Conservation (phyloP, 2,797 vertebrate genomes). For the Hippocampus kuda region DNA sequence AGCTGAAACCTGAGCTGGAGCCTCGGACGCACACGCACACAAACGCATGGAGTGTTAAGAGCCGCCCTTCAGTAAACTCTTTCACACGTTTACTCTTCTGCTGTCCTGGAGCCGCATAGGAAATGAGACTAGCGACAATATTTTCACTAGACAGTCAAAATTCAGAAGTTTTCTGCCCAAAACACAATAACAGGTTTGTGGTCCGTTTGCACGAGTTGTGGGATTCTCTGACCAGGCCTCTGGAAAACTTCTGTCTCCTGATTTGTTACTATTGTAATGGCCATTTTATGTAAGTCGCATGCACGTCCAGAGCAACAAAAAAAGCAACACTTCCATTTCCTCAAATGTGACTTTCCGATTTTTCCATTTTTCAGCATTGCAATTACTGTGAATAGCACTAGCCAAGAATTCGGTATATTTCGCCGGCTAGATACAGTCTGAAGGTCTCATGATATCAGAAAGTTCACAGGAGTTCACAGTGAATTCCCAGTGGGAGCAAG, state of each 20-base stretch:
- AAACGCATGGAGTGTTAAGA: constrained; percentile 60
- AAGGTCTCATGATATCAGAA: constrained; percentile 52
- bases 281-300: constrained; percentile 41
- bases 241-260: constrained; percentile 54
- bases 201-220: constrained; percentile 56
- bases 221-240: constrained; percentile 30
- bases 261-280: constrained; percentile 53
- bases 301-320: constrained; percentile 11
- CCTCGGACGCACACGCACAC: constrained; percentile 47
- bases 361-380: not conserved
- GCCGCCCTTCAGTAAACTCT: constrained; percentile 68
- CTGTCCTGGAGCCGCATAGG: constrained; percentile 70
- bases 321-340: constrained; percentile 23
- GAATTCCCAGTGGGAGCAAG: constrained; percentile 46
- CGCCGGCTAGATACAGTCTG: constrained; percentile 36
- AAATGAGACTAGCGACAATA: constrained; percentile 83
- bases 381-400: not conserved
- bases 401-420: not conserved
- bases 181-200: constrained; percentile 71
- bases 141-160: constrained; percentile 80
- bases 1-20: constrained; percentile 64
- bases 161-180: constrained; percentile 63
- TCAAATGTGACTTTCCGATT: not conserved
- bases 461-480: constrained; percentile 57
- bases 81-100: constrained; percentile 73